Evolutionary conservation across 2,797 vertebrate genomes (phyloP).

Genomic region (Acridotheres tristis): DNA sequence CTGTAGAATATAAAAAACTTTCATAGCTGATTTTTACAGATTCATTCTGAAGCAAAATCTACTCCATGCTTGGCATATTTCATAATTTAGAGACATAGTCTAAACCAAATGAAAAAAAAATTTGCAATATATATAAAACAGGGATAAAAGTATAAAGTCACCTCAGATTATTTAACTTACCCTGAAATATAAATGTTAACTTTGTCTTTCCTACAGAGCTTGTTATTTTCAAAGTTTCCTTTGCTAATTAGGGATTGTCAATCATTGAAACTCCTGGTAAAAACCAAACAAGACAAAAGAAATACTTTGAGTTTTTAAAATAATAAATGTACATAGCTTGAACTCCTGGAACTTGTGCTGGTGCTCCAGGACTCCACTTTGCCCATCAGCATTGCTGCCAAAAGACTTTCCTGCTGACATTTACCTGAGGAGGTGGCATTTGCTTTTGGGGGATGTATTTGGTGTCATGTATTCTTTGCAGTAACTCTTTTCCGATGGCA

Average conservation of each 20-base stretch:
- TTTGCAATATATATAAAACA: not conserved
- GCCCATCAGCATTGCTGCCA: not conserved
- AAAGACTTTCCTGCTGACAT: slow-evolving; percentile 21
- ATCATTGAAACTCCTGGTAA: not conserved
- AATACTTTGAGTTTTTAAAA: not conserved
- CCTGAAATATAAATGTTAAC: not conserved
- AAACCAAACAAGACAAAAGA: not conserved
- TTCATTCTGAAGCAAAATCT: not conserved
- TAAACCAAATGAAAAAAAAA: not conserved
- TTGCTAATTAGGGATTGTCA: not conserved
- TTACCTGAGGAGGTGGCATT: not conserved
- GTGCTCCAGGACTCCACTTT: not conserved
- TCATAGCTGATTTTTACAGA: not conserved
- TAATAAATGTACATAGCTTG: not conserved
- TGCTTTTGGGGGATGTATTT: not conserved
- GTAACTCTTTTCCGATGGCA: not conserved
- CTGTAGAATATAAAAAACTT: not conserved
- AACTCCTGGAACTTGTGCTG: not conserved
- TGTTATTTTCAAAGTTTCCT: not conserved
- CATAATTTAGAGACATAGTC: not conserved
- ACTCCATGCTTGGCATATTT: not conserved
- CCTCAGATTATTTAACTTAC: not conserved
- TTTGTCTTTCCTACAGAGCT: not conserved
- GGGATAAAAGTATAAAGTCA: not conserved
- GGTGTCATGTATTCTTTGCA: not conserved